A percentile compares a stretch with the other conserved stretches of the same genome.
These are phyloP conservation scores for Botia kubotai DNA, from an alignment of 2,797 vertebrate species.

Conservation along the genomic window DNA sequence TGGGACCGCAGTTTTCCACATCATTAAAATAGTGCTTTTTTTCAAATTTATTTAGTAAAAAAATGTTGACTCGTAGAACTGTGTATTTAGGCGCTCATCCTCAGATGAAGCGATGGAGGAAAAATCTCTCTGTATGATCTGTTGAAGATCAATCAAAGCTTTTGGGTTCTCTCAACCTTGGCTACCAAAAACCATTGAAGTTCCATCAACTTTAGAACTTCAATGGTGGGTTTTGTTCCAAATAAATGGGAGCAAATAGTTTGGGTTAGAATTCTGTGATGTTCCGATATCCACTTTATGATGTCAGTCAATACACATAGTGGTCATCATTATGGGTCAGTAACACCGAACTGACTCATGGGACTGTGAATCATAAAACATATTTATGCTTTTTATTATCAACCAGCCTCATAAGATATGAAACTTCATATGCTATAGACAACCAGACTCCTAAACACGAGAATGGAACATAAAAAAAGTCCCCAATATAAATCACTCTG, in stretches of 20 bases:
- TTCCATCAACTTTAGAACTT: no score
- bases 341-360: slow-evolving; percentile 16
- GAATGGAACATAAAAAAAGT: slow-evolving; percentile 8
- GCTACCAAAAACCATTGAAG: no score
- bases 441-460: slow-evolving; percentile 15
- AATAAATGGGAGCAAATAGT: no score
- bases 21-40: background rate
- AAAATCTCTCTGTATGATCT: no score
- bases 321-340: slow-evolving; percentile 4
- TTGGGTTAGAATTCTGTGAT: no score
- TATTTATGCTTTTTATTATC: slow-evolving; percentile 1
- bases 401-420: background rate
- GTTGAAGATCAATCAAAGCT: no score
- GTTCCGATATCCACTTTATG: no score
- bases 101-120: background rate
- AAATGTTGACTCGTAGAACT: slow-evolving; percentile 11
- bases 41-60: background rate
- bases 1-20: slow-evolving; percentile 53
- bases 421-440: slow-evolving; percentile 13
- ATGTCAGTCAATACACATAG: background rate
- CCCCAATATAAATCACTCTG: slow-evolving; percentile 23
- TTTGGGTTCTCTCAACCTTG: no score
- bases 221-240: no score
- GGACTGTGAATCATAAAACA: background rate
- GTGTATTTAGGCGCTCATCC: background rate